phyloP scores from a whole-genome alignment of 2,113 vertebrate species.

The Chloebia gouldiae region DNA sequence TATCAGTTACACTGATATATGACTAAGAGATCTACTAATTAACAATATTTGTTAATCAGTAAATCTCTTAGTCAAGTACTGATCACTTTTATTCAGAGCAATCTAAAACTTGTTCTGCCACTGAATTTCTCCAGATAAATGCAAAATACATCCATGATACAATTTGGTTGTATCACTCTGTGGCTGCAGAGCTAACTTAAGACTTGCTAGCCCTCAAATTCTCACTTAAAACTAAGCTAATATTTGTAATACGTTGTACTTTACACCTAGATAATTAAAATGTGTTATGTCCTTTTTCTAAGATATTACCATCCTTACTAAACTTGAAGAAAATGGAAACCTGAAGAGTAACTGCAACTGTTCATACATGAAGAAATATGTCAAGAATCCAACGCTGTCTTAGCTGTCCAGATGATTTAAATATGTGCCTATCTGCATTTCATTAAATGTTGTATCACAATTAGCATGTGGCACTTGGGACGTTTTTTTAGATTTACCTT shows the following conservation, averaged over 20 bases:
- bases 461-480: background rate
- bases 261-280: background rate
- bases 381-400: background rate
- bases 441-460: background rate
- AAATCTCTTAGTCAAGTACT: background rate
- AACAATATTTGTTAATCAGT: background rate
- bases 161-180: background rate
- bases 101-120: background rate
- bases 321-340: background rate
- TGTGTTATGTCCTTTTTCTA: background rate
- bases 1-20: background rate
- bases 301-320: background rate
- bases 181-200: background rate
- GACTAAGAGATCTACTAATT: no score
- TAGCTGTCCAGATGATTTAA: background rate
- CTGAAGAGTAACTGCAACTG: background rate
- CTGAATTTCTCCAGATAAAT: background rate
- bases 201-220: background rate
- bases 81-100: background rate
- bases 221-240: background rate
- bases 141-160: background rate
- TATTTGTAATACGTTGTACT: background rate
- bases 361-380: background rate
- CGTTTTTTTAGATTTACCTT: background rate
- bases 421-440: background rate